Conservation (phyloP, 2,797 vertebrate species). For the Glyptemys insculpta region DNA sequence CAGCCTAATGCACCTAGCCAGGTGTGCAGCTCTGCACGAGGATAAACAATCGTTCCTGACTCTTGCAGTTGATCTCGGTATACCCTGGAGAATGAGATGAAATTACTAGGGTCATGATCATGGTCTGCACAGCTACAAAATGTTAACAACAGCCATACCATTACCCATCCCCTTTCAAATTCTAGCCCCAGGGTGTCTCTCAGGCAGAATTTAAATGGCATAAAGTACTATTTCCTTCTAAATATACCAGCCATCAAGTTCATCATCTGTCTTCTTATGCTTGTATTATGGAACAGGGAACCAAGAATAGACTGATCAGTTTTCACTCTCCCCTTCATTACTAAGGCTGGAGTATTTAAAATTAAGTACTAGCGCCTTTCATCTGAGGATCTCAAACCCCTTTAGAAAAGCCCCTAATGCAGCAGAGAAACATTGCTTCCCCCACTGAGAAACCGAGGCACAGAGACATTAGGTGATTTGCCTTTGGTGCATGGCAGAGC, state of each 20-base stretch:
- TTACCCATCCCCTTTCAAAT: not conserved
- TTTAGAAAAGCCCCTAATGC: not conserved
- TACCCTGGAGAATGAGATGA: no score
- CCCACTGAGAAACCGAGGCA: not conserved
- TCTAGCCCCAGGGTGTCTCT: fast-evolving
- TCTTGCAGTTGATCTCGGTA: not conserved
- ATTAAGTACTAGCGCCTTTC: no score
- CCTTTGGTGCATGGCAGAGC: not conserved
- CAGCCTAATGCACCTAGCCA: not conserved
- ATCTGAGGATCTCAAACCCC: fast-evolving
- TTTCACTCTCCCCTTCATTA: not conserved
- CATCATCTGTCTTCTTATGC: not conserved
- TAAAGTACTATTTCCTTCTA: not conserved
- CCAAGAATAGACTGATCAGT: not conserved
- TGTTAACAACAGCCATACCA: fast-evolving
- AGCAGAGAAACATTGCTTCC: fast-evolving
- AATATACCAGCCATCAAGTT: not conserved
- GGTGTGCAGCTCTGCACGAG: not conserved
- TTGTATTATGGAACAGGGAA: fast-evolving
- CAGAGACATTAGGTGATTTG: not conserved
- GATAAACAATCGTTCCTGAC: not conserved
- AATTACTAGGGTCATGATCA: not conserved
- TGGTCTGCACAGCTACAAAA: not conserved
- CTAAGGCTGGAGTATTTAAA: not conserved
- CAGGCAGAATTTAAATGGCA: not conserved